Percentiles rank a stretch among this genome's conserved stretches.
These are phyloP conservation scores for Yoshiicerus persimilis DNA, from an alignment of 1,140 invertebrate species.

Conservation along the genomic window DNA sequence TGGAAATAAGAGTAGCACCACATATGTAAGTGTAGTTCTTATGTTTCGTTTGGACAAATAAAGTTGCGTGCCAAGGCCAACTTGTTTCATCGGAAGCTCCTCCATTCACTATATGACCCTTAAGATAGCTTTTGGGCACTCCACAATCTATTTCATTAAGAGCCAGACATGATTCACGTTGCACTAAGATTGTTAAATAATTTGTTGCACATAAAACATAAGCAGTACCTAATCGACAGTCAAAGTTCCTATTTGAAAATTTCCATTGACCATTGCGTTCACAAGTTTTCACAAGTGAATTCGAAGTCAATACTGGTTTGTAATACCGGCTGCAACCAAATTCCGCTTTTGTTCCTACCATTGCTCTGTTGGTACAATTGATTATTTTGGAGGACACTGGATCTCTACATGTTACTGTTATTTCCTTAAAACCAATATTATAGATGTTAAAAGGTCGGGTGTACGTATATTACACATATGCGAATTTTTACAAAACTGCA, in stretches of 20 bases:
- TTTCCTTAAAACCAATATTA: not conserved
- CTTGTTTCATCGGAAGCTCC: conserved; percentile 1
- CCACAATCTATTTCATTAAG: conserved; percentile 31
- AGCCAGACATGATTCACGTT: too few relatives aligned
- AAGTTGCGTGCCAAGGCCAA: conserved; percentile 35
- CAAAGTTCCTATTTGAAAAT: conserved; percentile 22
- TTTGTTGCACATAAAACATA: not conserved
- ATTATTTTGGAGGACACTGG: not conserved
- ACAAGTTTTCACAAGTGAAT: conserved; percentile 22
- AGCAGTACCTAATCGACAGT: conserved; percentile 30
- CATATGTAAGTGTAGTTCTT: conserved; percentile 29
- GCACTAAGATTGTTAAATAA: too few relatives aligned
- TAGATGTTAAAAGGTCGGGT: not conserved
- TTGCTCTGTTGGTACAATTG: not conserved
- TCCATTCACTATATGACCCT: conserved; percentile 35
- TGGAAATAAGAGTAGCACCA: conserved; percentile 31
- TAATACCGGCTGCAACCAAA: conserved; percentile 29
- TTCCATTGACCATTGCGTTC: conserved; percentile 17
- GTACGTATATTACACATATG: too few relatives aligned
- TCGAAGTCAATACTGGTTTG: conserved; percentile 17
- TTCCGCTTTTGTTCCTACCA: conserved; percentile 10
- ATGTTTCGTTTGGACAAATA: not conserved
- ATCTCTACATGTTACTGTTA: not conserved
- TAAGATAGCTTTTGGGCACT: conserved; percentile 21
- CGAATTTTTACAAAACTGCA: too few relatives aligned